phyloP scores from a whole-genome alignment of 2,113 vertebrate genomes.

The Tonatia bakeri region DNA sequence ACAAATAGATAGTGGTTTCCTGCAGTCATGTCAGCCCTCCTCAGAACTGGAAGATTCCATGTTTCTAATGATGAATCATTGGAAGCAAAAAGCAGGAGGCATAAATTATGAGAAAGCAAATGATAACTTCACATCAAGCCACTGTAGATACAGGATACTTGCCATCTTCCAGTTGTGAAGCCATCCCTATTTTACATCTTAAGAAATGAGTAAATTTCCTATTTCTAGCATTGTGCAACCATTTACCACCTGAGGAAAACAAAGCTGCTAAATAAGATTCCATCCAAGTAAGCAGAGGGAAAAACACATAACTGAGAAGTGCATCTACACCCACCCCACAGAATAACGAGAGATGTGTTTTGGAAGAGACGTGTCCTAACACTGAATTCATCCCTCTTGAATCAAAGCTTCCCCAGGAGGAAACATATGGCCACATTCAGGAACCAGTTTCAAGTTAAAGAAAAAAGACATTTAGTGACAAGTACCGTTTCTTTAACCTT shows the following conservation, averaged over 20 bases:
- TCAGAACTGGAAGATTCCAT: neutral
- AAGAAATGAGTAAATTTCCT: constrained; percentile 6
- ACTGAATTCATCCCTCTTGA: neutral
- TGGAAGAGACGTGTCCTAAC: neutral
- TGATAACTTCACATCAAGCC: neutral
- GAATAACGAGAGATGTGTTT: neutral
- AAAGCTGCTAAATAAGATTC: neutral
- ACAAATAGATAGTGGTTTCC: neutral
- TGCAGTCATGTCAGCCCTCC: neutral
- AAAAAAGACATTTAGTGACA: neutral
- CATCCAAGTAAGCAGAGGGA: neutral
- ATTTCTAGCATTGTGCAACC: neutral
- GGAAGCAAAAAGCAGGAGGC: neutral
- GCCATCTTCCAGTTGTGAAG: neutral
- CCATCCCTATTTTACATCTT: neutral
- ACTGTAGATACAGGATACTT: neutral
- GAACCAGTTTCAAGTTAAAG: neutral
- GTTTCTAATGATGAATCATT: constrained; percentile 20
- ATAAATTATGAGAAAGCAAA: constrained; percentile 32
- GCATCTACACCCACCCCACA: neutral
- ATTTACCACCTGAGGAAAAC: neutral
- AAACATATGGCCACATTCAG: neutral
- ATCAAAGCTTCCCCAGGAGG: neutral
- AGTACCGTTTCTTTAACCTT: neutral
- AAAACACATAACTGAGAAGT: neutral